These are phyloP conservation scores for Phyllotreta cruciferae DNA, from an alignment of 2,888 invertebrate species.

Conservation along the genomic window DNA sequence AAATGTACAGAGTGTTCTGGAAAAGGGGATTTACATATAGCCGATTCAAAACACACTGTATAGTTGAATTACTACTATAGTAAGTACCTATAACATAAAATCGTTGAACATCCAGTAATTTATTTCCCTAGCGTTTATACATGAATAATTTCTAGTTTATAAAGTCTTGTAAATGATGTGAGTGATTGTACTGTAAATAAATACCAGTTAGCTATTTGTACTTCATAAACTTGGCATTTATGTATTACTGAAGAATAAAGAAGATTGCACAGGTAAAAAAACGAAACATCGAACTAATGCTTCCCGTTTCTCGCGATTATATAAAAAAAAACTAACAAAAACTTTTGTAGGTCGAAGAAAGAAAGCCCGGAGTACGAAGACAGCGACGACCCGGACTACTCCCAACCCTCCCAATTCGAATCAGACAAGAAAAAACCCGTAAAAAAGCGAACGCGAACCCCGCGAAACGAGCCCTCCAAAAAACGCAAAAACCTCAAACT, in stretches of 20 bases:
- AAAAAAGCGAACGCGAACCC: slow-evolving; percentile 20
- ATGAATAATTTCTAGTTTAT: too few species aligned
- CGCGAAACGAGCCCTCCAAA: slow-evolving; percentile 1
- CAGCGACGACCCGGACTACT: slow-evolving; percentile 12
- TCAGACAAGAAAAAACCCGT: slow-evolving; percentile 14
- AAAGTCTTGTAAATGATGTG: too few species aligned
- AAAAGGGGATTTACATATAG: too few species aligned
- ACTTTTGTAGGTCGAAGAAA: slow-evolving; percentile 24
- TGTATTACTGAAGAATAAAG: too few species aligned
- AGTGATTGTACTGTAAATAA: too few species aligned
- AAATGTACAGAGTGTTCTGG: not conserved
- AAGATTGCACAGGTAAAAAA: not conserved
- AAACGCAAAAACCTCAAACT: slow-evolving; percentile 31
- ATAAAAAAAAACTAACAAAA: slow-evolving; percentile 13
- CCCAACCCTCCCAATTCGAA: not conserved
- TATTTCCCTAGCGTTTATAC: too few species aligned
- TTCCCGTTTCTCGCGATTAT: not conserved
- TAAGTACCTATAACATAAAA: too few species aligned
- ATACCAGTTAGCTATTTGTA: too few species aligned
- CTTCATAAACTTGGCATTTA: too few species aligned
- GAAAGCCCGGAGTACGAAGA: not conserved
- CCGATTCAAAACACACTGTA: not conserved
- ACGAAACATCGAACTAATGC: not conserved
- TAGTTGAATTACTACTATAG: not conserved
- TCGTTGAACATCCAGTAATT: too few species aligned